Conservation (phyloP, 53 echinoderm and acorn worm genomes). For the Astropecten irregularis region DNA sequence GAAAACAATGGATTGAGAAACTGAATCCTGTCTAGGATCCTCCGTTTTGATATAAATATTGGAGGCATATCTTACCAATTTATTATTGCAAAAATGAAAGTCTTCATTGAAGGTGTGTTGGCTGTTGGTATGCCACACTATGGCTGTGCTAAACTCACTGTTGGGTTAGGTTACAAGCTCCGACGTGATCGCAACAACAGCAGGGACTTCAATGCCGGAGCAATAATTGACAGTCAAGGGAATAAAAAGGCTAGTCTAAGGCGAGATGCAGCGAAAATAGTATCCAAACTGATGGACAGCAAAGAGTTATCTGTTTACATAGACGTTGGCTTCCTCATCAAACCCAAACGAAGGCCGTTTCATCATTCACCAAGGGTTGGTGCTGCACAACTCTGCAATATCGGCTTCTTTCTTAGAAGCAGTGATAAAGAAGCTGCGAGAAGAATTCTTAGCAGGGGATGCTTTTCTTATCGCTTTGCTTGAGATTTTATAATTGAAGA, state of each 20-base stretch:
- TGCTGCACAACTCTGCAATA: background rate
- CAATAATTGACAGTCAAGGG: conserved; percentile 5
- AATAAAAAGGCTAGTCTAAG: conserved; percentile 19
- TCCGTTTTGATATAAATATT: background rate
- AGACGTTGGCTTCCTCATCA: conserved; percentile 15
- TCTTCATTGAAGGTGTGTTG: conserved; percentile 20
- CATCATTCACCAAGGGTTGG: conserved; percentile 18
- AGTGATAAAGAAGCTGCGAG: too few relatives aligned
- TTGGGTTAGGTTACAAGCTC: conserved; percentile 3
- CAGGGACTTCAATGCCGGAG: conserved; percentile 1
- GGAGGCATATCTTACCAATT: background rate
- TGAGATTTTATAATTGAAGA: too few relatives aligned
- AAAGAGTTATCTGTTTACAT: background rate
- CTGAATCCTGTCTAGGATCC: background rate
- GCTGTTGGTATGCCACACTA: conserved; percentile 35
- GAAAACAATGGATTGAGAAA: background rate
- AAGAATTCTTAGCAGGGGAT: too few relatives aligned
- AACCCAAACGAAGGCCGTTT: background rate
- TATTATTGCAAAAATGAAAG: background rate
- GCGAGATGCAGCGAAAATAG: conserved; percentile 13
- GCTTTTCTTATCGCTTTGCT: too few relatives aligned
- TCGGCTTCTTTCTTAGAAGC: conserved; percentile 1
- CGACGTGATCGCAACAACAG: background rate
- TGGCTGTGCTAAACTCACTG: background rate
- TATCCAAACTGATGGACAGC: background rate